Percentiles rank a stretch among this genome's conserved stretches.
phyloP scores from a whole-genome alignment of 2,113 vertebrate genomes.

The Carollia perspicillata region DNA sequence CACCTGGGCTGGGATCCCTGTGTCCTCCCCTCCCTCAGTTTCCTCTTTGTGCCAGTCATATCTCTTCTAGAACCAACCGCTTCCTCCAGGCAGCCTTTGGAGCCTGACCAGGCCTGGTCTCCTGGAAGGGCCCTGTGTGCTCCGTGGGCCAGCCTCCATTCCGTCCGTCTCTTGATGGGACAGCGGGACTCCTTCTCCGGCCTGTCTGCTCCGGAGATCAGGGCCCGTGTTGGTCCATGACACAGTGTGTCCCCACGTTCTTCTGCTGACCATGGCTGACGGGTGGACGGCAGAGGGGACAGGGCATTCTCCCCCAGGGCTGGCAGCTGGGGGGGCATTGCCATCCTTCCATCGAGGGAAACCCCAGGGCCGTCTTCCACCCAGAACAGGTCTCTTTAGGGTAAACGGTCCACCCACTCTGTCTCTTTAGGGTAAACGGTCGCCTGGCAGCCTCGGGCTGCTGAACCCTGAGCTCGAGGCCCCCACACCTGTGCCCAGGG shows the following conservation, averaged over 20 bases:
- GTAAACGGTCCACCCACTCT: no score
- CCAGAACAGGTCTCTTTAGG: no score
- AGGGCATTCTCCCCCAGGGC: neutral
- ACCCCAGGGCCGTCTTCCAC: neutral
- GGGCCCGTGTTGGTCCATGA: neutral
- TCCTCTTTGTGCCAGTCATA: neutral
- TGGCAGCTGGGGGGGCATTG: accelerated
- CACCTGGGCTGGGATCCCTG: neutral
- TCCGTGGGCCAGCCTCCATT: accelerated
- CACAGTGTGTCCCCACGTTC: accelerated
- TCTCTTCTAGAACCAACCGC: neutral
- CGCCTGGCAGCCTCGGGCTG: neutral
- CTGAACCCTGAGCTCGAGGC: no score
- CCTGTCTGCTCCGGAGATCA: accelerated
- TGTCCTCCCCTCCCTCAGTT: no score
- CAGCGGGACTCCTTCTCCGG: neutral
- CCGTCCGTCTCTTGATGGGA: accelerated
- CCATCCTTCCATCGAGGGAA: neutral
- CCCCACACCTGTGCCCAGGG: accelerated
- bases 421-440: no score
- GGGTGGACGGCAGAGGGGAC: neutral
- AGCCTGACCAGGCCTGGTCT: neutral
- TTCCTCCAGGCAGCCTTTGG: neutral
- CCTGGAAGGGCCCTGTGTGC: accelerated
- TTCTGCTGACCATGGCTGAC: neutral